Evolutionary conservation across 2,888 invertebrate genomes (phyloP).

Genomic region (Apamea anceps): DNA sequence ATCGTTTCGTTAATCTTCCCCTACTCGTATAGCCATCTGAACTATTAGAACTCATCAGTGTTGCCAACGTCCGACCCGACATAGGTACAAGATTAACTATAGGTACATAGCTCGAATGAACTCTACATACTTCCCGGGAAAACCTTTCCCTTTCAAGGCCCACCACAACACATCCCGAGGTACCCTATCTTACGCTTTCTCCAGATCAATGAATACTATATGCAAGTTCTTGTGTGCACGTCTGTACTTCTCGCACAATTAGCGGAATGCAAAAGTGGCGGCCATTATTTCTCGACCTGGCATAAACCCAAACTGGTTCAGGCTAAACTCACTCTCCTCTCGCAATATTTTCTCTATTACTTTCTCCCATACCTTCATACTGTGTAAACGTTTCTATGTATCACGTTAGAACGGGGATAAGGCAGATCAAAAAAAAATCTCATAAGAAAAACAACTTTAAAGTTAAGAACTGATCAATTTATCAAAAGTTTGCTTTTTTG

Average conservation of each 20-base stretch:
- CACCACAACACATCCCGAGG: not conserved
- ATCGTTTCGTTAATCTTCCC: not conserved
- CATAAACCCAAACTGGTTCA: not conserved
- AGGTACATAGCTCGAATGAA: not conserved
- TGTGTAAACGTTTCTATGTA: not conserved
- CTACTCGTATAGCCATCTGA: not conserved
- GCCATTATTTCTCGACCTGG: not conserved
- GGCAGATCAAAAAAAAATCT: not conserved
- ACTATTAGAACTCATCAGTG: not conserved
- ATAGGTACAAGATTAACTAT: not conserved
- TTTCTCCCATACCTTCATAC: not conserved
- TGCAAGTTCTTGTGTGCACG: not conserved
- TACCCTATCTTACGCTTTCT: not conserved
- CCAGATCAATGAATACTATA: not conserved
- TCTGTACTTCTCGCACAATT: not conserved
- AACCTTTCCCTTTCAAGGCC: not conserved
- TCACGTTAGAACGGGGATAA: not conserved
- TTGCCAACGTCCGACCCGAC: not conserved
- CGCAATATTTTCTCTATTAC: not conserved
- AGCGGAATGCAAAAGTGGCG: not conserved
- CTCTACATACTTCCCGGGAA: not conserved
- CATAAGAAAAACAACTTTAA: not conserved
- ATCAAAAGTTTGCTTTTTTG: not conserved
- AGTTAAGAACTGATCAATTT: not conserved
- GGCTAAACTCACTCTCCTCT: not conserved